phyloP scores from a whole-genome alignment of 1,140 invertebrate genomes.

The Zaprionus africanus region DNA sequence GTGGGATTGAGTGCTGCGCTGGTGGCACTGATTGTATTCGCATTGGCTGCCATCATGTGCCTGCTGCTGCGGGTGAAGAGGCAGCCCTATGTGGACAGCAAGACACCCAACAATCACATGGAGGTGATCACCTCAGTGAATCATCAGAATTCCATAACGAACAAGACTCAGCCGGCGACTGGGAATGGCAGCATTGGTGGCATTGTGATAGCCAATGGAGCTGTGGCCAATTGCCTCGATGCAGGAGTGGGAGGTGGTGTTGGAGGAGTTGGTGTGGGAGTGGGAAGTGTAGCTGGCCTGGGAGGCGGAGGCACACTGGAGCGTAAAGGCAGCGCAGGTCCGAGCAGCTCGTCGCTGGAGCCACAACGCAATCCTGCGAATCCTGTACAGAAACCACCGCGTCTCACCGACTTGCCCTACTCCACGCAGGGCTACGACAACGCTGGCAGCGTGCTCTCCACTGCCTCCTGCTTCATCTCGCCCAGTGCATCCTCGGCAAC shows the following conservation, averaged over 20 bases:
- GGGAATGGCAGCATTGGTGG: slow-evolving; percentile 85
- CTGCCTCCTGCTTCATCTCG: slow-evolving; percentile 87
- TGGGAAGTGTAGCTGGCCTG: neutral
- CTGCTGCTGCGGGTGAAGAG: slow-evolving; percentile 89
- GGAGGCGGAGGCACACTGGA: slow-evolving; percentile 56
- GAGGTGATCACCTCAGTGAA: slow-evolving; percentile 89
- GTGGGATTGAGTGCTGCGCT: slow-evolving; percentile 93
- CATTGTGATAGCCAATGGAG: slow-evolving; percentile 79
- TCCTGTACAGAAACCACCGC: slow-evolving; percentile 89
- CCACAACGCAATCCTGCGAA: slow-evolving; percentile 86
- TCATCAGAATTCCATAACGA: slow-evolving; percentile 85
- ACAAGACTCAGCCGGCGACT: slow-evolving; percentile 84
- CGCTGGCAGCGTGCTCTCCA: slow-evolving; percentile 87
- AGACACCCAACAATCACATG: slow-evolving; percentile 89
- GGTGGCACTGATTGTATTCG: slow-evolving; percentile 91
- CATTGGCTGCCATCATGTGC: slow-evolving; percentile 90
- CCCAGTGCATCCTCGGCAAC: slow-evolving; percentile 87
- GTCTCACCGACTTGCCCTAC: slow-evolving; percentile 88
- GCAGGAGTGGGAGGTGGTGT: slow-evolving; percentile 12
- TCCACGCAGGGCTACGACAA: slow-evolving; percentile 87
- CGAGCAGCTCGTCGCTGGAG: slow-evolving; percentile 63
- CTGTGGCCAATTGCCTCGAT: slow-evolving; percentile 71
- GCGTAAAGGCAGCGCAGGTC: slow-evolving; percentile 48
- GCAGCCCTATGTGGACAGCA: slow-evolving; percentile 89
- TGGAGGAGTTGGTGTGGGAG: neutral